phyloP scores from a whole-genome alignment of 2,113 vertebrate genomes.

The Malurus elegans region DNA sequence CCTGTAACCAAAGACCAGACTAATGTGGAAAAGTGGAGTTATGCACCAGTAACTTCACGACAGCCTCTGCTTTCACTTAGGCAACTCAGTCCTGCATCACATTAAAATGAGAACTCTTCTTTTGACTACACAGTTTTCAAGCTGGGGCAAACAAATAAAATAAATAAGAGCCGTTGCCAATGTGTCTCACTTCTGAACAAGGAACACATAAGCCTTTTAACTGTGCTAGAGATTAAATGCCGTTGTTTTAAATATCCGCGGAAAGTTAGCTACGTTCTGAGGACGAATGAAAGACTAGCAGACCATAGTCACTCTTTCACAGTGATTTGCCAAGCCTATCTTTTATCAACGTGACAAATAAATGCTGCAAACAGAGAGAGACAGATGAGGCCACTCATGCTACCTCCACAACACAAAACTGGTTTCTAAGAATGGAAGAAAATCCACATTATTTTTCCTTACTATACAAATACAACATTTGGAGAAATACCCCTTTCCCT shows the following conservation, averaged over 20 bases:
- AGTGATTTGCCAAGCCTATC: not conserved
- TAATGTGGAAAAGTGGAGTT: not conserved
- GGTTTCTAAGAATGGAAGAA: not conserved
- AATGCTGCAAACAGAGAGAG: slow-evolving; percentile 1
- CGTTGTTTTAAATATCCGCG: not conserved
- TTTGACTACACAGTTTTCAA: slow-evolving; percentile 12
- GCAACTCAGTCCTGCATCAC: not conserved
- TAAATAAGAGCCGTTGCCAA: not conserved
- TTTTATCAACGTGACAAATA: slow-evolving; percentile 11
- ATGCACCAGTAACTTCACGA: not conserved
- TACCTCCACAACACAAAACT: not conserved
- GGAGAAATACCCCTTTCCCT: slow-evolving; percentile 17
- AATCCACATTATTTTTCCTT: not conserved
- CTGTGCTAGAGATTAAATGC: not conserved
- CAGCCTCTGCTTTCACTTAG: not conserved
- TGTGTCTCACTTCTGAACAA: not conserved
- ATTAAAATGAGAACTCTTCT: slow-evolving; percentile 19
- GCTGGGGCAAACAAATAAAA: slow-evolving; percentile 2
- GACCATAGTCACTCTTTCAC: not conserved
- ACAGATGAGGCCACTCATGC: not conserved
- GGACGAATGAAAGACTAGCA: slow-evolving; percentile 9
- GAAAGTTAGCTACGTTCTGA: not conserved
- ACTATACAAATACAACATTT: slow-evolving; percentile 24
- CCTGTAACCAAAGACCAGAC: not conserved
- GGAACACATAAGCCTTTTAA: slow-evolving; percentile 4